phyloP scores from a whole-genome alignment of 1,140 invertebrate genomes.

The Orchesella cincta region DNA sequence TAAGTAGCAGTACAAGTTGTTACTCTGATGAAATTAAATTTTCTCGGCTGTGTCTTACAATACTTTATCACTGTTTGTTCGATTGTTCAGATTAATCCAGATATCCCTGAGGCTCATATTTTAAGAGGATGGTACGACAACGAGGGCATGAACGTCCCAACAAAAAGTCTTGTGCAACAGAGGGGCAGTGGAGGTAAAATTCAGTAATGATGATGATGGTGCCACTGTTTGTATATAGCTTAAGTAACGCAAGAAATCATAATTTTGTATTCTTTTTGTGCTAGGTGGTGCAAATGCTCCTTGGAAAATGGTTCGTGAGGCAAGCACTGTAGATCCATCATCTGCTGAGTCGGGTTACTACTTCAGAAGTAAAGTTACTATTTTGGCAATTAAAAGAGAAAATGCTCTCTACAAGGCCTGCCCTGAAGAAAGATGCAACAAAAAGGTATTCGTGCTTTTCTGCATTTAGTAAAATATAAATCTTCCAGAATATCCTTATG shows the following conservation, averaged over 20 bases:
- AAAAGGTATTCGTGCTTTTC: constrained; percentile 72
- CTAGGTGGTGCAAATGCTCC: constrained; percentile 25
- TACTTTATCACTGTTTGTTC: background rate
- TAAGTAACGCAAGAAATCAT: background rate
- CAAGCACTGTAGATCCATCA: constrained; percentile 65
- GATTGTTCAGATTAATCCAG: constrained; percentile 77
- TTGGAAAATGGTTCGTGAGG: constrained; percentile 73
- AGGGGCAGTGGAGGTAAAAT: constrained; percentile 51
- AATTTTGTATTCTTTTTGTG: background rate
- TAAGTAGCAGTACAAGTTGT: too few species aligned
- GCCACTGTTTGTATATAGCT: background rate
- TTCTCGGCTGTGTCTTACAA: background rate
- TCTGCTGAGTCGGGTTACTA: constrained; percentile 74
- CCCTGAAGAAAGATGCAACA: constrained; percentile 81
- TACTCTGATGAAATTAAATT: background rate
- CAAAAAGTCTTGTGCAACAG: constrained; percentile 62
- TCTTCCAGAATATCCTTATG: too few species aligned
- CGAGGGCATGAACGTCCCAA: constrained; percentile 65
- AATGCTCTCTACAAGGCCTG: constrained; percentile 89
- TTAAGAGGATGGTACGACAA: constrained; percentile 88
- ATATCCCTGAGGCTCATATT: constrained; percentile 80
- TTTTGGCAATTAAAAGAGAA: constrained; percentile 71
- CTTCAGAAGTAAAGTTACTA: constrained; percentile 69
- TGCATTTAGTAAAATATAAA: constrained; percentile 50
- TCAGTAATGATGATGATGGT: too few species aligned